These are phyloP conservation scores for Ptychochromis oligacanthus DNA, from an alignment of 2,113 vertebrate genomes.

Conservation along the genomic window DNA sequence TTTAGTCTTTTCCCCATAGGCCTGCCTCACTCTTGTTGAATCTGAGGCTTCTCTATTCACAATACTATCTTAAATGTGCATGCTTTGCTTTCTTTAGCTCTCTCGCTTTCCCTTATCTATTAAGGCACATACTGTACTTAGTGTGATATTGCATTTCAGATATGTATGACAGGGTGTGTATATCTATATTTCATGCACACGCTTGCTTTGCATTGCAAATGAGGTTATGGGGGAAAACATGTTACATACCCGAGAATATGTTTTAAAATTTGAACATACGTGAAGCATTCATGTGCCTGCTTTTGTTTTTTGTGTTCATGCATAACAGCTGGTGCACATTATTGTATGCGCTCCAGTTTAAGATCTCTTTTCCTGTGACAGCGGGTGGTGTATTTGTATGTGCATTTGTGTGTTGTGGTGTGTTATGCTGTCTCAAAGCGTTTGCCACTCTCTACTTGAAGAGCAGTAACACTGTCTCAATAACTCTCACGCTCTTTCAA, in stretches of 20 bases:
- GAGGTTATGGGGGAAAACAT: neutral
- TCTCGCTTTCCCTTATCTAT: constrained; percentile 59
- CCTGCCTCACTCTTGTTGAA: constrained; percentile 34
- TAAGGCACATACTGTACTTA: constrained; percentile 38
- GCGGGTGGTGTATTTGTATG: constrained; percentile 14
- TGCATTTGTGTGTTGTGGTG: constrained; percentile 23
- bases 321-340: constrained; percentile 12
- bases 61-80: constrained; percentile 52
- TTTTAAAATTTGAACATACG: neutral
- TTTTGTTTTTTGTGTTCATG: neutral
- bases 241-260: neutral
- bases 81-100: constrained; percentile 30
- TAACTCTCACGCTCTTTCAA: constrained; percentile 59
- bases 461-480: constrained; percentile 57
- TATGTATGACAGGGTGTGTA: constrained; percentile 33
- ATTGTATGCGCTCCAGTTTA: neutral
- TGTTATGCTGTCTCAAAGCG: constrained; percentile 55
- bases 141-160: constrained; percentile 68
- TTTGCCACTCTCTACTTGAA: constrained; percentile 59
- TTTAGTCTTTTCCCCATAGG: neutral
- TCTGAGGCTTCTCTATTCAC: constrained; percentile 26
- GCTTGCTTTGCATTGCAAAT: constrained; percentile 37
- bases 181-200: neutral
- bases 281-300: neutral
- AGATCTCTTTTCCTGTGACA: constrained; percentile 30